Conservation (phyloP, 2,888 invertebrate species). For the Taenaris catops region DNA sequence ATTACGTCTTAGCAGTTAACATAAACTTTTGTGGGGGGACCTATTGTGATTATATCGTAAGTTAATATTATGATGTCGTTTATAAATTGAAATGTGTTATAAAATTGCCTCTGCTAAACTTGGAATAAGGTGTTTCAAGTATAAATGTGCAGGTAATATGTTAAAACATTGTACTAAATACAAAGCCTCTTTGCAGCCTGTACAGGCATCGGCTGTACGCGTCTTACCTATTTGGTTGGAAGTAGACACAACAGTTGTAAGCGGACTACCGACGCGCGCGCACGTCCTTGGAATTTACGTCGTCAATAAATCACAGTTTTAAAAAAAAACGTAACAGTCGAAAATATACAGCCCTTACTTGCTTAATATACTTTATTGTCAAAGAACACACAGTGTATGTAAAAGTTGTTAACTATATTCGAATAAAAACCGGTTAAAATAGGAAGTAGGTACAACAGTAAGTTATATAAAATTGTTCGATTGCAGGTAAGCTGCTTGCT, state of each 20-base stretch:
- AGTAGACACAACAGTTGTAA: constrained; percentile 34
- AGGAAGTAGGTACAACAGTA: constrained; percentile 42
- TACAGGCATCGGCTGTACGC: constrained; percentile 43
- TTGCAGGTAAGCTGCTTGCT: constrained; percentile 44
- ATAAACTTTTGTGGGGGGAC: constrained; percentile 44
- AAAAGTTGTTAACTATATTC: background rate
- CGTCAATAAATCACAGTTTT: background rate
- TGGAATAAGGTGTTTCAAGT: constrained; percentile 13
- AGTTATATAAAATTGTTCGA: constrained; percentile 63
- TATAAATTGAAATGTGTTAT: constrained; percentile 2
- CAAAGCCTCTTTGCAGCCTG: constrained; percentile 41
- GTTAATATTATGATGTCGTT: constrained; percentile 24
- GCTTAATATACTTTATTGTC: background rate
- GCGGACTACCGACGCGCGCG: constrained; percentile 35
- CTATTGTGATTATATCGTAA: constrained; percentile 42
- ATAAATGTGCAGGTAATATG: constrained; percentile 4
- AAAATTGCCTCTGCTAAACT: constrained; percentile 14
- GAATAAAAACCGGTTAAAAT: constrained; percentile 39
- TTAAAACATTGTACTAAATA: constrained; percentile 21
- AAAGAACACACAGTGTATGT: constrained; percentile 11
- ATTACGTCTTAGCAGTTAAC: constrained; percentile 46
- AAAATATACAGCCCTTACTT: background rate
- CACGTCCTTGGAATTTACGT: constrained; percentile 27
- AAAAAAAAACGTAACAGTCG: background rate
- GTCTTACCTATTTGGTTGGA: constrained; percentile 20